Base-by-base conservation (phyloP, 2,888 invertebrate genomes). In the Gastrophysa polygoni region DNA sequence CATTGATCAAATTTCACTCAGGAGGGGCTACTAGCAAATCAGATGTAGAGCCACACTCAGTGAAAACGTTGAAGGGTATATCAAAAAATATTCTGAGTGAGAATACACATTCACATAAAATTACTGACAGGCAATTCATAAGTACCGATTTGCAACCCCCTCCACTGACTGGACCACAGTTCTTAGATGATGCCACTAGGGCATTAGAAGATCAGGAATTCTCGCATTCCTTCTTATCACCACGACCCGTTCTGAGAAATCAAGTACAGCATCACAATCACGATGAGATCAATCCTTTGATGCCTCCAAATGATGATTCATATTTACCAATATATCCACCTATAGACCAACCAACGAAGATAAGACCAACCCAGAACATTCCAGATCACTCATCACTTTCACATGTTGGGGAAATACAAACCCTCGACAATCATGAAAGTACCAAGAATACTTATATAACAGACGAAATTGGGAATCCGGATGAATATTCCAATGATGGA, bases 1-100 rank as follows among this genome's bases (percentile, higher is more conserved):
- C 68, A 21, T 66, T 76, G 29, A 50, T 75, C 10, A 72, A 74
- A 34, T 67, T 64, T 50, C 66, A 68, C 48, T 66, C 68, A 7
- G 49, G 64, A 21, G 56, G 57, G 57, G 47, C 46, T 10, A 52
- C 38, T 2, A 55, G 21, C 10, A 44, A 44, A 17, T 47, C 52
- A n/a, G 52, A 56, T 11, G 21, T 52, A 11, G 16, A 51, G 4
- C 47, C 56, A 16, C 51, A 34, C 14, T 14, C 51, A 11, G 46
- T 29, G 1, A 50, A n/a, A n/a, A n/a, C n/a, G n/a, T n/a, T n/a
- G n/a, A n/a, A n/a, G n/a, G n/a, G 24, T 18, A 43, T 49, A 29
- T 17, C 43, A 14, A 43, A 62, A 43, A 20, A 46, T 8, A 47
- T 10, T 17, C 6, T n/a, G 20, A 1, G n/a, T 21, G 34, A 18